Evolutionary conservation across 1,140 invertebrate species (phyloP), one percentile per base, ranked within the genome.

Genomic region (Hylaeus anthracinus): DNA sequence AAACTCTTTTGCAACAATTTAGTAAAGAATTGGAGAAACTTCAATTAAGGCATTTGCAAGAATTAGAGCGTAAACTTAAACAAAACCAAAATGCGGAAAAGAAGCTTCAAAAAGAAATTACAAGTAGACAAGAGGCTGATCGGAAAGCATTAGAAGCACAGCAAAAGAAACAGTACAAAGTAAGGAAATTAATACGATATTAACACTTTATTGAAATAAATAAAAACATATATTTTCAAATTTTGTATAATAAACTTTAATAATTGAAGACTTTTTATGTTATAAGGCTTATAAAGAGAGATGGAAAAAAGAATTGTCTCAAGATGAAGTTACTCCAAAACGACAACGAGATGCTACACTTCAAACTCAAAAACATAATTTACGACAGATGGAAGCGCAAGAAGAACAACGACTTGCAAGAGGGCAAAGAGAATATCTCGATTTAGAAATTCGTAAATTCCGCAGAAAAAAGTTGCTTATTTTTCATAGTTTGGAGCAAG

Each of bases 121-220:
- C 96, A 8, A 94, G 96, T 79, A 95, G 97, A 86, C 98, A 99
- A 88, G 98, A 99, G 84, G 96, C 96, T 82, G 98, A 99, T 90
- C 94, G 97, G 67, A 98, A 98, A 92, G 96, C 96, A 56, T 98
- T 98, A 90, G 97, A 98, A 92, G 94, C 96, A 77, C 97, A 98
- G 88, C 98, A 98, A 93, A 99, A 99, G 94, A 97, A 97, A 91
- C 98, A 99, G 92, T 99, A 99, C 94, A 99, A 99, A 94, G 92
- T 93, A 88, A 66, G 72, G 48, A n/a, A 5, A 60, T 58, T 26
- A 26, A 56, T 8, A 37, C 26, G 12, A 70, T 61, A 39, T 58
- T 73, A 60, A 56, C 26, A 26, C 41, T 53, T 63, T 48, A 5
- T 43, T 26, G 39, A 1, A 53, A 26, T 10, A 71, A 2, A n/a